Conservation (phyloP, 2,888 invertebrate genomes). For the Melanargia galathea region DNA sequence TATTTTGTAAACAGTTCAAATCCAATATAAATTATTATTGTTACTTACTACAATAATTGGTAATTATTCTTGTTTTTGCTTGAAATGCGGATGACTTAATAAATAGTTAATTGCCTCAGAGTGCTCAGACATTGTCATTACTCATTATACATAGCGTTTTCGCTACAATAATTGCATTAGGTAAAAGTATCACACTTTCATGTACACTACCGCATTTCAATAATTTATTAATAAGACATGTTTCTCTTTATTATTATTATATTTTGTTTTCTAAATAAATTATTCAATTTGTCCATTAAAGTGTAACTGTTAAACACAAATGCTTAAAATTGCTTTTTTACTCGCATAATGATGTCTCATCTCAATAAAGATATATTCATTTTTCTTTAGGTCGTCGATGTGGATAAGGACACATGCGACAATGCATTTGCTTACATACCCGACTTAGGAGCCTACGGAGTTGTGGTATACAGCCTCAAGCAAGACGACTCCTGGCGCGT, state of each 20-base stretch:
- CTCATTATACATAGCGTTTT: conserved; percentile 13
- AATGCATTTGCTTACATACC: conserved; percentile 90
- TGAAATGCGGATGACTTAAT: conserved; percentile 23
- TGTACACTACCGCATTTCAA: conserved; percentile 25
- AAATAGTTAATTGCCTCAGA: conserved; percentile 8
- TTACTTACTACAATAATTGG: neutral
- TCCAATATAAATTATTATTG: neutral
- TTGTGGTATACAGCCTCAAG: conserved; percentile 89
- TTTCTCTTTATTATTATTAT: conserved; percentile 3
- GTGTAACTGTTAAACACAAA: neutral
- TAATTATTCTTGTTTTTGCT: conserved; percentile 23
- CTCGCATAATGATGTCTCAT: too few species aligned
- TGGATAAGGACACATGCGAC: conserved; percentile 86
- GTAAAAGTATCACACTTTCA: conserved; percentile 16
- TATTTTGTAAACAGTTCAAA: neutral
- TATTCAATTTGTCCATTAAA: neutral
- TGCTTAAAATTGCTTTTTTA: neutral
- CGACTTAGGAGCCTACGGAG: conserved; percentile 88
- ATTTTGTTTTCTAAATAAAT: neutral
- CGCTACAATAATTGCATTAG: conserved; percentile 16
- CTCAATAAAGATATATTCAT: neutral
- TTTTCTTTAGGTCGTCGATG: conserved; percentile 85
- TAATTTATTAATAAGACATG: conserved; percentile 13
- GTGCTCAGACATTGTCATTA: conserved; percentile 1
- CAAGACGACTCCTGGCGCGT: conserved; percentile 90